Conservation (phyloP, 2,797 vertebrate genomes). For the Acanthurus lineatus region DNA sequence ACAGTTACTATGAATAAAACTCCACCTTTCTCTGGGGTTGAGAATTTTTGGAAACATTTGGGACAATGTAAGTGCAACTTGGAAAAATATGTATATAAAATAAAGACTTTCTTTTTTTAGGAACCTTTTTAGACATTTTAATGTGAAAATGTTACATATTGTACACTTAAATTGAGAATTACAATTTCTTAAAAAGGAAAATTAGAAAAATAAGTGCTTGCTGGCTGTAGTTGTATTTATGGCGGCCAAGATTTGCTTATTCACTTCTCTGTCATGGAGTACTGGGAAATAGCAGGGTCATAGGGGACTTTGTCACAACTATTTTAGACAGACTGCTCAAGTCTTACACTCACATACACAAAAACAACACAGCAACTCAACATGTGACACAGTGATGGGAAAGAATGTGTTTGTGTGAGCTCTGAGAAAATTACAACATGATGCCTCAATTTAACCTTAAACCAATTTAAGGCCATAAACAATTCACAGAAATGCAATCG, state of each 20-base stretch:
- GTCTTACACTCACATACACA: constrained; percentile 41
- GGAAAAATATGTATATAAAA: too few relatives aligned
- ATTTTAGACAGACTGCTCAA: constrained; percentile 38
- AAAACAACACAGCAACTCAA: constrained; percentile 61
- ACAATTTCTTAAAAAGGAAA: constrained; percentile 1
- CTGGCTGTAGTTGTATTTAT: not conserved
- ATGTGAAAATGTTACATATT: too few relatives aligned
- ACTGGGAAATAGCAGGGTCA: constrained; percentile 25
- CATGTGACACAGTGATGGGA: constrained; percentile 46
- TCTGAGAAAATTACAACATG: constrained; percentile 40
- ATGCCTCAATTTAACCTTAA: constrained; percentile 16
- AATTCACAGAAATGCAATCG: constrained; percentile 19
- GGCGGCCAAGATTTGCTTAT: constrained; percentile 22
- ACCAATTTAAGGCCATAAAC: constrained; percentile 5
- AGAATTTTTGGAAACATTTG: too few relatives aligned
- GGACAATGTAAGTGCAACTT: too few relatives aligned
- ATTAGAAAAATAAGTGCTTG: not conserved
- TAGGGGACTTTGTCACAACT: constrained; percentile 27
- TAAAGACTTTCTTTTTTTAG: too few relatives aligned
- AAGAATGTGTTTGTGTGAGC: constrained; percentile 36
- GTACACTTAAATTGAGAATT: not conserved
- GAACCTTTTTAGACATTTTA: too few relatives aligned
- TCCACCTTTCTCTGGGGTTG: too few relatives aligned
- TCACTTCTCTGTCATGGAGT: constrained; percentile 22
- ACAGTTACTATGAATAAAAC: too few relatives aligned